Base-by-base conservation (phyloP, 1,140 invertebrate species). In the Drosophila lini region DNA sequence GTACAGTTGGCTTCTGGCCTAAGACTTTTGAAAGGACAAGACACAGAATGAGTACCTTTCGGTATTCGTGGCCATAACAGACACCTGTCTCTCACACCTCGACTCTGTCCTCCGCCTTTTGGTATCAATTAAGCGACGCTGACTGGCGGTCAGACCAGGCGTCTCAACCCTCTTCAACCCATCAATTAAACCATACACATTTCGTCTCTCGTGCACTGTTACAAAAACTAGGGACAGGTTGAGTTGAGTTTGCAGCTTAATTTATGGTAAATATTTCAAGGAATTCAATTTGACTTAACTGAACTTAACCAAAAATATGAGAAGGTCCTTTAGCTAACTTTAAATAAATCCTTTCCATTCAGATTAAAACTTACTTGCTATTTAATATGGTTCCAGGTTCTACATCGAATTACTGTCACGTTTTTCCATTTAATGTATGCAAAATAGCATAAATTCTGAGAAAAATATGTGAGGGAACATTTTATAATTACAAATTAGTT, bases 181-280 rank as follows among this genome's bases (percentile, higher is more conserved):
- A 89, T 80, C 83, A 89, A 88, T 88, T 88, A 89, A 88, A 64
- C 71, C 61, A 78, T 53, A 53, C 52, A 80, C 64, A 50, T 75
- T 57, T 61, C 42, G 45, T 15, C 40, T 19, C 13, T 19, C 7
- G 3, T 69, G 74, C 58, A 71, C 57, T 45, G 42, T 45, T 1
- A 73, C n/a, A 69, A 16, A 34, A 10, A 31, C 9, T 15, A 42
- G 8, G 15, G 1, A 15, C 10, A 4, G 31, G n/a, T 22, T 22
- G 31, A 1, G 32, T 22, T 19, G 3, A 28, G 11, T n/a, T 58
- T 28, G 9, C 1, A 5, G 3, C 0, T 52, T 34, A 34, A 1
- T 11, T 2, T 19, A 7, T 34, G 16, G 10, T 34, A 34, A 52
- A 34, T 52, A 7, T 19, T 34, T 52, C 31, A 34, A 13, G 48